These are phyloP conservation scores for Anseranas semipalmata DNA, from an alignment of 2,113 vertebrate genomes.

Conservation along the genomic window DNA sequence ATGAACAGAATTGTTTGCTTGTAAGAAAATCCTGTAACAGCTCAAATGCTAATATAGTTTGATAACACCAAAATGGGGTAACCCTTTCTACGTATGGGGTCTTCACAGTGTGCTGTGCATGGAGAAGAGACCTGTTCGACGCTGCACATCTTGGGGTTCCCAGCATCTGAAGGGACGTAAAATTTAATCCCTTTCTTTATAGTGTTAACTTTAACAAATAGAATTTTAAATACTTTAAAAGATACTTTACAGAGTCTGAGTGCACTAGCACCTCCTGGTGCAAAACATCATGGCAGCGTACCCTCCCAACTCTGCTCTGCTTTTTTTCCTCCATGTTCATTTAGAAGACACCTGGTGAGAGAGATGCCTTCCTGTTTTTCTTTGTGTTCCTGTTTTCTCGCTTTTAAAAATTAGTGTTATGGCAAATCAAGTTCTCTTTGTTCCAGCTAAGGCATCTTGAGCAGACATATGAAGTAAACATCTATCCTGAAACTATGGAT, in stretches of 20 bases:
- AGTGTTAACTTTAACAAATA: not conserved
- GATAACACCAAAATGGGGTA: not conserved
- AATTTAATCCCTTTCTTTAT: not conserved
- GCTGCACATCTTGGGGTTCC: not conserved
- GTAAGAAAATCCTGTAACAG: not conserved
- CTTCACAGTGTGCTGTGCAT: not conserved
- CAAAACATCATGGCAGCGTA: not conserved
- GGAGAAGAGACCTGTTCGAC: not conserved
- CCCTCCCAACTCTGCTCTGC: not conserved
- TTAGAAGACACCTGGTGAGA: not conserved
- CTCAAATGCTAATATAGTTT: not conserved
- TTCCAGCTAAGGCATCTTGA: not conserved
- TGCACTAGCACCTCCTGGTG: not conserved
- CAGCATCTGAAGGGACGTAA: not conserved
- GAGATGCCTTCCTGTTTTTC: not conserved
- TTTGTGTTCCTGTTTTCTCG: not conserved
- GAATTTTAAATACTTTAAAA: not conserved
- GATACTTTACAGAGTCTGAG: accelerated
- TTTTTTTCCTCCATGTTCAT: not conserved
- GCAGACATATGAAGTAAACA: not conserved
- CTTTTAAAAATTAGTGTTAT: not conserved
- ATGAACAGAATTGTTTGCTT: not conserved
- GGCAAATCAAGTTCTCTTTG: not conserved
- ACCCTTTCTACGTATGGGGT: accelerated
- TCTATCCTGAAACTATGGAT: not conserved